These are phyloP conservation scores for Clarias platycephalus DNA, from an alignment of 2,797 vertebrate genomes.

Conservation along the genomic window DNA sequence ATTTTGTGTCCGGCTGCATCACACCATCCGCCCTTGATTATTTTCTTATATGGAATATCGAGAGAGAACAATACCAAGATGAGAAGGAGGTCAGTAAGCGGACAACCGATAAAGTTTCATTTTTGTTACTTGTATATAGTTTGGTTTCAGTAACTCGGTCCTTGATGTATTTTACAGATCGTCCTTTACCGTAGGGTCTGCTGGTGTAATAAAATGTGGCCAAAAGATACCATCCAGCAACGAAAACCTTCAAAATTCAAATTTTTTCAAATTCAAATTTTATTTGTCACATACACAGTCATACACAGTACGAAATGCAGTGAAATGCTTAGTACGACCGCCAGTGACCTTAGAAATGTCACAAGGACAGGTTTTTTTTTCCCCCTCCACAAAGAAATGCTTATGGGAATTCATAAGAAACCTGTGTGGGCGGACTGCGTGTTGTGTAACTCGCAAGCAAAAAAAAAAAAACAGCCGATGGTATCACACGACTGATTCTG, in stretches of 20 bases:
- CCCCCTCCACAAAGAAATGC: neutral
- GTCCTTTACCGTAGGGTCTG: neutral
- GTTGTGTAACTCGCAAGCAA: neutral
- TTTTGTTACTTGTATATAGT: neutral
- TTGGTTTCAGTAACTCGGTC: neutral
- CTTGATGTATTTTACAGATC: neutral
- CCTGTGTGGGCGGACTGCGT: neutral
- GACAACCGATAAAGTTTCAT: neutral
- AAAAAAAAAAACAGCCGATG: neutral
- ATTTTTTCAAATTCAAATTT: too few relatives aligned
- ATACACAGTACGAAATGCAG: too few relatives aligned
- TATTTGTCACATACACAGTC: too few relatives aligned
- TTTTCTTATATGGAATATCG: neutral
- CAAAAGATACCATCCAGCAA: conserved; percentile 1
- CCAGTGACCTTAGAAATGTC: too few relatives aligned
- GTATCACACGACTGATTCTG: neutral
- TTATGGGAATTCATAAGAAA: conserved; percentile 3
- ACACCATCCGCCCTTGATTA: neutral
- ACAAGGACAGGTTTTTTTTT: neutral
- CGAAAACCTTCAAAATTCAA: neutral
- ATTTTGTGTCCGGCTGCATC: neutral
- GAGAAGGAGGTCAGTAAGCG: neutral
- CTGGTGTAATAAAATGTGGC: neutral
- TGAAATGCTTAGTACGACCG: too few relatives aligned
- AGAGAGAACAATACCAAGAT: neutral